A percentile compares a stretch with the other conserved stretches of the same genome.
Conservation (phyloP, 2,113 vertebrate genomes). For the Porphyrio hochstetteri region DNA sequence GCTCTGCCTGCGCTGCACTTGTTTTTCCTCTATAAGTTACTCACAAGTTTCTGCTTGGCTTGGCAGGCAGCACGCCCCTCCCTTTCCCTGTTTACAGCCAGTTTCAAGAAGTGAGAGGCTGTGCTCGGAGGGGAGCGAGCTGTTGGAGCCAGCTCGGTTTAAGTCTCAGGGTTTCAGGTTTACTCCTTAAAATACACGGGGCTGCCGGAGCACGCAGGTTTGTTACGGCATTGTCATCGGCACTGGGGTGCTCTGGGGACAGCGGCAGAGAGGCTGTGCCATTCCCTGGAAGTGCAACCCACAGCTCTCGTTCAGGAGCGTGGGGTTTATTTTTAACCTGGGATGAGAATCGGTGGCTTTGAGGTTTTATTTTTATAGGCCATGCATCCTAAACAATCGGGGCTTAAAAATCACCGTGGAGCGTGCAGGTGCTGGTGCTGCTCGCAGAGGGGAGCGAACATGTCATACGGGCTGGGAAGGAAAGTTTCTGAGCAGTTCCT, state of each 20-base stretch:
- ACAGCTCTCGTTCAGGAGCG: background rate
- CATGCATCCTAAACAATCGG: background rate
- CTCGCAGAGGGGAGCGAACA: background rate
- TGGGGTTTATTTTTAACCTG: background rate
- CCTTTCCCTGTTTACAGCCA: conserved; percentile 71
- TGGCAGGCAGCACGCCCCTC: conserved; percentile 66
- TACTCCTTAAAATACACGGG: background rate
- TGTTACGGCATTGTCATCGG: background rate
- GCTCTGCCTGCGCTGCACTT: conserved; percentile 39
- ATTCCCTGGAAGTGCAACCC: background rate
- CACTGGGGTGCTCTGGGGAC: background rate
- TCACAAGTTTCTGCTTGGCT: conserved; percentile 67
- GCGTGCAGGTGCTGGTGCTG: background rate
- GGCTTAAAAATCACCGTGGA: rapidly evolving
- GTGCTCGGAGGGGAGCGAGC: background rate
- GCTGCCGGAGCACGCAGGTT: background rate
- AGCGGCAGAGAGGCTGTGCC: background rate
- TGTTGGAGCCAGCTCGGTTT: background rate
- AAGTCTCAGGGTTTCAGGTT: background rate
- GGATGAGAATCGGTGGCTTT: background rate
- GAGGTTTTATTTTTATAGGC: background rate
- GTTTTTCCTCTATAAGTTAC: conserved; percentile 66
- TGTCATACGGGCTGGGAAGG: background rate
- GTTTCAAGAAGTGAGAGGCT: conserved; percentile 40
- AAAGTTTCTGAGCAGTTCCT: background rate